These are phyloP conservation scores for Todus mexicanus DNA, from an alignment of 2,797 vertebrate species.

Conservation along the genomic window DNA sequence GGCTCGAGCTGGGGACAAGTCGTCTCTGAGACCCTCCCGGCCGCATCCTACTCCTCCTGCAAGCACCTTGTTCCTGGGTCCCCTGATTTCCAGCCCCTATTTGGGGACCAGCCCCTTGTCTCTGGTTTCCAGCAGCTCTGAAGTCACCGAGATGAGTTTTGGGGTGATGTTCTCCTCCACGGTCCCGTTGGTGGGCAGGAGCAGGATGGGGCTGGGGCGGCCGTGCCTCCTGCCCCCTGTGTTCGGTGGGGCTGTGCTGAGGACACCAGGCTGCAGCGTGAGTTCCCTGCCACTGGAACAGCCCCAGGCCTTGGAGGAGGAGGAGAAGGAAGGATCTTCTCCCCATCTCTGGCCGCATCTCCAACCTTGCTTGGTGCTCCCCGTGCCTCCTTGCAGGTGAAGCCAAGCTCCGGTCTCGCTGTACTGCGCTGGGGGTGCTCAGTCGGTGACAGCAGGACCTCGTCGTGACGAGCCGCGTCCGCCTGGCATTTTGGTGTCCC, in stretches of 20 bases:
- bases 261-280: rapidly evolving
- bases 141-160: rapidly evolving
- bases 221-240: rapidly evolving
- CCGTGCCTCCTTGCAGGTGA: rapidly evolving
- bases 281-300: not conserved
- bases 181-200: not conserved
- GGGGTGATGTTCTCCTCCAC: not conserved
- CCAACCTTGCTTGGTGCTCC: not conserved
- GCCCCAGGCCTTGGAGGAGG: not conserved
- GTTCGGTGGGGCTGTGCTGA: not conserved
- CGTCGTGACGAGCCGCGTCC: not conserved
- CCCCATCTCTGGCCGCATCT: not conserved
- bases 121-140: not conserved
- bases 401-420: not conserved
- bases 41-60: not conserved
- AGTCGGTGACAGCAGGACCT: not conserved
- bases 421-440: not conserved
- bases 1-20: not conserved
- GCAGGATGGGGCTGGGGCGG: not conserved
- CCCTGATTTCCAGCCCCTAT: not conserved
- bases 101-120: not conserved
- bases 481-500: rapidly evolving
- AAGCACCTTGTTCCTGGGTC: not conserved
- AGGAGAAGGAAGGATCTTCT: not conserved
- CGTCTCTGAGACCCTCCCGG: not conserved